These are phyloP conservation scores for Eudemis profundana DNA, from an alignment of 2,888 invertebrate species.

Conservation along the genomic window DNA sequence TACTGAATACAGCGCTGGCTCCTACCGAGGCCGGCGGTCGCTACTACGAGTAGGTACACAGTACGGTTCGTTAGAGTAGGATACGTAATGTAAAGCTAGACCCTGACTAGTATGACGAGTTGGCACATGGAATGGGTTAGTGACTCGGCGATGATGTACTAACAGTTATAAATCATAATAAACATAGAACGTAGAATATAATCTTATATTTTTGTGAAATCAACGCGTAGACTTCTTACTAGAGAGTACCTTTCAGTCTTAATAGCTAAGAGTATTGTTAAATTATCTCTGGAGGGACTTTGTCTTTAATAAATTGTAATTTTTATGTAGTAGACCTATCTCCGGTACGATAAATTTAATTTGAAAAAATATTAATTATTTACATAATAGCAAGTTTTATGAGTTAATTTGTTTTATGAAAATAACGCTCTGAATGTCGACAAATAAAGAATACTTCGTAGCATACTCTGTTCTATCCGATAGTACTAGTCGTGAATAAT, in stretches of 20 bases:
- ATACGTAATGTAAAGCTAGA: constrained; percentile 65
- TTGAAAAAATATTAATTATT: constrained; percentile 74
- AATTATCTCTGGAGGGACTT: constrained; percentile 81
- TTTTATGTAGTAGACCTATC: constrained; percentile 67
- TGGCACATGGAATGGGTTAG: constrained; percentile 79
- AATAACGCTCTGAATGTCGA: constrained; percentile 60
- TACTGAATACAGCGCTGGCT: constrained; percentile 58
- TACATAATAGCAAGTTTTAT: constrained; percentile 61
- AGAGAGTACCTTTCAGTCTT: constrained; percentile 79
- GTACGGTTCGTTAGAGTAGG: constrained; percentile 56
- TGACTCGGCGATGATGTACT: constrained; percentile 60
- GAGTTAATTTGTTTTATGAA: constrained; percentile 62
- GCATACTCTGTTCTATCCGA: constrained; percentile 43
- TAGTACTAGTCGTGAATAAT: constrained; percentile 47
- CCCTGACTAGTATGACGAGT: constrained; percentile 76
- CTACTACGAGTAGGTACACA: constrained; percentile 52
- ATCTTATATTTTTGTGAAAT: constrained; percentile 41
- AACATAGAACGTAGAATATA: constrained; percentile 45
- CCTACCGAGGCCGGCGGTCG: constrained; percentile 50
- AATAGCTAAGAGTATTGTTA: constrained; percentile 79
- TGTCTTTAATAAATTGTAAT: constrained; percentile 70
- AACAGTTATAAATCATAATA: constrained; percentile 55
- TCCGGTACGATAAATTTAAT: constrained; percentile 64
- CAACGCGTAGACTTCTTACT: constrained; percentile 49
- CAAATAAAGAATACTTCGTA: constrained; percentile 46